Conservation (phyloP, 2,113 vertebrate genomes). For the Albula goreensis region DNA sequence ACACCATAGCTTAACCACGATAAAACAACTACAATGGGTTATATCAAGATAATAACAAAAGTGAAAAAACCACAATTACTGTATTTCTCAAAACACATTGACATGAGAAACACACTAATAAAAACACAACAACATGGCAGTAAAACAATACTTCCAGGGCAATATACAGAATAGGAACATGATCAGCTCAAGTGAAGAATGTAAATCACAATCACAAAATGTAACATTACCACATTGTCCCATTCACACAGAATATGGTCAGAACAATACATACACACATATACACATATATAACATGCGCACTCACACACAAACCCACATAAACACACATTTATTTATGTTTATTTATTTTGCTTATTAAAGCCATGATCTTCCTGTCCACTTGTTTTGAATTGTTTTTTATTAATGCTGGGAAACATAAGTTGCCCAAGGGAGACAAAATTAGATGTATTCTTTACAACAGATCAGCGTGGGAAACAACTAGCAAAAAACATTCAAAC, state of each 20-base stretch:
- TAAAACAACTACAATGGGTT: too few relatives aligned
- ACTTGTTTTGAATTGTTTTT: neutral
- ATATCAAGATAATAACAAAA: too few relatives aligned
- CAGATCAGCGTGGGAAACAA: neutral
- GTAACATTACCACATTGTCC: too few relatives aligned
- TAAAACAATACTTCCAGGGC: neutral
- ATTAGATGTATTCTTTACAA: neutral
- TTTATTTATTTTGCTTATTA: too few relatives aligned
- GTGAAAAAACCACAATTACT: too few relatives aligned
- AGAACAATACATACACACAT: too few relatives aligned
- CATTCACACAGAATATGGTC: too few relatives aligned
- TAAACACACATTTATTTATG: too few relatives aligned
- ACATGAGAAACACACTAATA: neutral
- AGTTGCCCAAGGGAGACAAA: neutral
- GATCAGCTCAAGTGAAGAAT: neutral
- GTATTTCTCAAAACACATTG: too few relatives aligned
- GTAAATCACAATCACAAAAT: neutral
- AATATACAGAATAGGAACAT: neutral
- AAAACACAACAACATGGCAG: neutral
- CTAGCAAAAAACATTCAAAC: neutral
- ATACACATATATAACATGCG: too few relatives aligned
- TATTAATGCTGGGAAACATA: neutral
- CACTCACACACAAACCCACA: too few relatives aligned
- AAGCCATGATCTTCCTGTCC: neutral
- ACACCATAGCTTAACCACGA: too few relatives aligned